Evolutionary conservation across 2,113 vertebrate species (phyloP).

Genomic region (Gopherus evgoodei): DNA sequence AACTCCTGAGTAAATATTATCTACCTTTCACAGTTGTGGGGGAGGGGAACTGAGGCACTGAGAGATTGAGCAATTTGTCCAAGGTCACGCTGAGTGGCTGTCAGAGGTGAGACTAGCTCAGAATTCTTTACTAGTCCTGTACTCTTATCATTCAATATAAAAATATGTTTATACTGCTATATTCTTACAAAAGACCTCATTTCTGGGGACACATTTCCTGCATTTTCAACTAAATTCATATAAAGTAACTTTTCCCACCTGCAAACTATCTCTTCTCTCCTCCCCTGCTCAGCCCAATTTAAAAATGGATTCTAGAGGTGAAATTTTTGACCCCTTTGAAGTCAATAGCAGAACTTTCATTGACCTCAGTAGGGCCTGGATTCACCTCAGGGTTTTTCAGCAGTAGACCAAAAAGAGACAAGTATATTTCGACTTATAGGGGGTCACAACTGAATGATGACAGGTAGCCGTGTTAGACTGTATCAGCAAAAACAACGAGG

Average conservation of each 20-base stretch:
- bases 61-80: neutral
- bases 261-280: neutral
- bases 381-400: neutral
- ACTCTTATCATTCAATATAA: accelerated
- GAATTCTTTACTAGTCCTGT: neutral
- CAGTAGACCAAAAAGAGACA: neutral
- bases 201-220: neutral
- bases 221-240: neutral
- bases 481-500: too few species aligned
- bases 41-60: accelerated
- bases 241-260: neutral
- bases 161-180: accelerated
- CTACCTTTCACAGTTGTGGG: accelerated
- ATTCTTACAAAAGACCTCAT: accelerated
- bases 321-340: neutral
- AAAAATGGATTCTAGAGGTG: neutral
- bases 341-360: neutral
- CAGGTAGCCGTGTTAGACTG: too few species aligned
- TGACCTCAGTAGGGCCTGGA: neutral
- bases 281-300: accelerated
- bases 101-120: neutral
- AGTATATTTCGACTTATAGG: neutral
- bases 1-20: neutral
- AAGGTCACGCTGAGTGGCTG: neutral
- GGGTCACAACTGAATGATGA: accelerated